These are phyloP conservation scores for Cephonodes hylas DNA, from an alignment of 2,888 invertebrate genomes.

Conservation along the genomic window DNA sequence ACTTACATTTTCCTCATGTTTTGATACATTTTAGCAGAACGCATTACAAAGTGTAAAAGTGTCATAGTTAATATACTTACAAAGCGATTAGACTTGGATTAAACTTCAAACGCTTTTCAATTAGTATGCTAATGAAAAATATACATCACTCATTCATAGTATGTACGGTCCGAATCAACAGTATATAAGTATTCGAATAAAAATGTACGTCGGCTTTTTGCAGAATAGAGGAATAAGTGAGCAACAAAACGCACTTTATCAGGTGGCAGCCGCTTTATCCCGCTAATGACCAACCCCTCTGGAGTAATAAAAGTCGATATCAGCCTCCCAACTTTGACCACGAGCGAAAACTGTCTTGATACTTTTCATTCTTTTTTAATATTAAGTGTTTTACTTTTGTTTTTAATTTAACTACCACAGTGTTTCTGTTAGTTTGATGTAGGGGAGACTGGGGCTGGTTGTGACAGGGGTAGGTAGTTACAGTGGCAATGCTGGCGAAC, in stretches of 20 bases:
- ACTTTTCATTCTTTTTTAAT: constrained; percentile 31
- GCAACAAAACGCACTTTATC: constrained; percentile 81
- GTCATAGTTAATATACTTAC: no score
- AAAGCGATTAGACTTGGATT: no score
- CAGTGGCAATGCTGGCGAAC: no score
- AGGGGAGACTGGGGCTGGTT: no score
- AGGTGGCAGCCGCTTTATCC: constrained; percentile 79
- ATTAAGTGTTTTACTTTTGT: no score
- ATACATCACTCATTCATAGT: no score
- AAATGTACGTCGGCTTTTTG: constrained; percentile 23
- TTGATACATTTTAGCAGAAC: no score
- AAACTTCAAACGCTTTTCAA: no score
- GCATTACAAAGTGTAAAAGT: no score
- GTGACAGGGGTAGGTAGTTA: no score
- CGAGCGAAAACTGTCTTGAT: constrained; percentile 45
- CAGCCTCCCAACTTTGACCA: constrained; percentile 51
- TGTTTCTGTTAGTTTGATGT: background rate
- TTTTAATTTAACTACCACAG: background rate
- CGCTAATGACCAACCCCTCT: constrained; percentile 79
- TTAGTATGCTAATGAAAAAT: no score
- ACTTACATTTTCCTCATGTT: no score
- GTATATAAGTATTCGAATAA: background rate
- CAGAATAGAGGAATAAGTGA: constrained; percentile 65
- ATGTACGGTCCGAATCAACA: background rate
- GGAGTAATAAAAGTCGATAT: constrained; percentile 79